Evolutionary conservation across 1,140 invertebrate genomes (phyloP), one percentile per base, ranked within the genome.

Genomic region (Leptinotarsa undecemlineata): DNA sequence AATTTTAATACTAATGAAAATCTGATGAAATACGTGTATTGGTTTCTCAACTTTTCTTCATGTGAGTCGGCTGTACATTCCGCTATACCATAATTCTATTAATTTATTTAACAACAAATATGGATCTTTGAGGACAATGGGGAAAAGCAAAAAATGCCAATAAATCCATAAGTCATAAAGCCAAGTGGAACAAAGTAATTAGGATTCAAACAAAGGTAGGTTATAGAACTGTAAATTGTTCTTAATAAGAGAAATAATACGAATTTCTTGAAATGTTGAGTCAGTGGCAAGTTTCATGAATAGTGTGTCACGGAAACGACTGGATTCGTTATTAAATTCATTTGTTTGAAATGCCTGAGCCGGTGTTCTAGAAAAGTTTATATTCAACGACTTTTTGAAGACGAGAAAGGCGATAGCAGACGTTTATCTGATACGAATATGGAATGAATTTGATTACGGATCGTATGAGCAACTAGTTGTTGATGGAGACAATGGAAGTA

Each of bases 221-320:
- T 57, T 57, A 57, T 57, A 19, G 51, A 57, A 57, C 51, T 57
- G 51, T 57, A 15, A 57, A 57, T 57, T 57, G 51, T 57, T 57
- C 51, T 57, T 57, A 57, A 17, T 57, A 57, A 19, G 17, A 57
- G 51, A 57, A 57, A 57, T 57, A 57, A 57, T 14, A 57, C 51
- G 51, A 57, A 57, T 57, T 57, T 57, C 51, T 57, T 57, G 51
- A 57, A 57, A 19, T 57, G 51, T 57, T 57, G 51, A 57, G 51
- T 57, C 51, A 57, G 13, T n/a, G 17, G 15, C n/a, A 57, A 57
- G 15, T 57, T n/a, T 57, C 6, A 57, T 57, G 51, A 57, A 17
- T 57, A 57, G 15, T 57, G n/a, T 19, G 51, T n/a, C n/a, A 57
- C 51, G 51, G 51, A 57, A 57, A 57, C 51, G 1, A 57, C 51